Evolutionary conservation across 2,113 vertebrate genomes (phyloP), one percentile per base, ranked within the genome.

Genomic region (Pelecanoides urinatrix): DNA sequence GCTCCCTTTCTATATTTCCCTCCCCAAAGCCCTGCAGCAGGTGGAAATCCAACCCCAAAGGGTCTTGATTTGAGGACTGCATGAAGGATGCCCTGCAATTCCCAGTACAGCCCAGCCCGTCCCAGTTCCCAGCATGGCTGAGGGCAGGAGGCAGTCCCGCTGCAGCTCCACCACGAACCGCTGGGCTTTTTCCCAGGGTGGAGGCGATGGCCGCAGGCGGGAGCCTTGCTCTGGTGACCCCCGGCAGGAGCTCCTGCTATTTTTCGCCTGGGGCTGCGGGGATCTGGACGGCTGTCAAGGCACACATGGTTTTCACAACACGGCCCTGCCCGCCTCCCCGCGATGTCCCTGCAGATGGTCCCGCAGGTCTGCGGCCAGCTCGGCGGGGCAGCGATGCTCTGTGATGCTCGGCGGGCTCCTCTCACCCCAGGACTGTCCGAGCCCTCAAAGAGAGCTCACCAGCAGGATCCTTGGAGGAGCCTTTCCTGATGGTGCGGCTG

Each of bases 241-340:
- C 16, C 6, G 0, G 52, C 58, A 71, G 78, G 79, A 78, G 44
- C 49, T 87, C 22, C 16, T 53, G 73, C 6, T 71, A 5, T 50
- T 88, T 65, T 52, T 58, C 0, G 0, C 59, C 38, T 53, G 38
- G 27, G 26, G 14, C 56, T 45, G 50, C 65, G 73, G 75, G 59
- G 50, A 49, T 68, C 58, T 49, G 63, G 58, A 14, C 47, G 50
- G 47, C 30, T 40, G n/a, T 86, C 70, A 71, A 36, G 58, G 58
- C n/a, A 77, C 45, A 61, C n/a, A 4, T 32, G 15, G 59, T 49
- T 78, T 68, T 65, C 53, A 73, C 65, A 62, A 9, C 53, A 34
- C 20, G 2, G 2, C 55, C 74, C 36, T 49, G 47, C 61, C 23
- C 0, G 2, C 16, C 25, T 52, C 2, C 0, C 26, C 0, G 7